Conservation (phyloP, 1,140 invertebrate genomes). For the Delia radicum region DNA sequence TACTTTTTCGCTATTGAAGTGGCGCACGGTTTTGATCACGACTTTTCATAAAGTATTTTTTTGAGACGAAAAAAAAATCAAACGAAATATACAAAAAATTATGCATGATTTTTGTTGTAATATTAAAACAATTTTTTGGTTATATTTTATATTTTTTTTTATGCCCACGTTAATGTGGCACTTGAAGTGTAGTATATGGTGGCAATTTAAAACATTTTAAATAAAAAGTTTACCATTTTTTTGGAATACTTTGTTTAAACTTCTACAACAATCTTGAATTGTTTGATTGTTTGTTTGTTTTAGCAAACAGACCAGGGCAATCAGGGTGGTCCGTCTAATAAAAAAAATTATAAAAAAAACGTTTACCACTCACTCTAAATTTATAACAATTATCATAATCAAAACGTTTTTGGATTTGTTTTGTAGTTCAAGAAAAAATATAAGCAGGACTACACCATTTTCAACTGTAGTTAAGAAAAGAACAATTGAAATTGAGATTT, state of each 20-base stretch:
- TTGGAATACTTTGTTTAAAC: background rate
- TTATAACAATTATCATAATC: slow-evolving; percentile 6
- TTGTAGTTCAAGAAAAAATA: too few relatives aligned
- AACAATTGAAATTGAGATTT: too few relatives aligned
- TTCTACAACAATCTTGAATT: too few relatives aligned
- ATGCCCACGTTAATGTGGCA: slow-evolving; percentile 15
- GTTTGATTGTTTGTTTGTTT: background rate
- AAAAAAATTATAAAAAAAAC: background rate
- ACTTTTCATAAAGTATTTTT: slow-evolving; percentile 11
- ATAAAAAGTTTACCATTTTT: background rate
- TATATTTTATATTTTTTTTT: background rate
- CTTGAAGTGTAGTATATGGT: slow-evolving; percentile 1
- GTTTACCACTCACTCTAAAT: slow-evolving; percentile 18
- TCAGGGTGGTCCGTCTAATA: background rate
- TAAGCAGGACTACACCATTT: too few relatives aligned
- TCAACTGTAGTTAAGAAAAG: too few relatives aligned
- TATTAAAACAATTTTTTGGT: slow-evolving; percentile 2
- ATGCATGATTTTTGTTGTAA: slow-evolving; percentile 4
- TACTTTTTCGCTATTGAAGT: background rate
- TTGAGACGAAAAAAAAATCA: background rate
- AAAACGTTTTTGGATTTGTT: too few relatives aligned
- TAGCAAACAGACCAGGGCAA: background rate
- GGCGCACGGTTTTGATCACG: slow-evolving; percentile 17
- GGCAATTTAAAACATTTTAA: slow-evolving; percentile 15
- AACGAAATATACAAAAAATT: background rate